A percentile compares a stretch with the other conserved stretches of the same genome.
These are phyloP conservation scores for Atta colombica DNA, from an alignment of 1,140 invertebrate species.

Conservation along the genomic window DNA sequence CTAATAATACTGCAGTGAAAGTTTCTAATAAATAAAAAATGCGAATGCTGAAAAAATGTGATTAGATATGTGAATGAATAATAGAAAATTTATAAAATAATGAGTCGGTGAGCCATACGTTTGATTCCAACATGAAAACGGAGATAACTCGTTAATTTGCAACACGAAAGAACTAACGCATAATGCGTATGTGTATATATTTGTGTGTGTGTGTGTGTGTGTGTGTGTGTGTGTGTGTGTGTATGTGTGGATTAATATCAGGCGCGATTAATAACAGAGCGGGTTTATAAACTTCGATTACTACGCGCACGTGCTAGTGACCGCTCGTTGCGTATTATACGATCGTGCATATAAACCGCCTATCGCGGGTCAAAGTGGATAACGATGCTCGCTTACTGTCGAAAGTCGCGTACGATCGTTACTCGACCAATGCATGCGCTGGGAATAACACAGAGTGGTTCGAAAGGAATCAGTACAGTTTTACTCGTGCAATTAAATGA, in stretches of 20 bases:
- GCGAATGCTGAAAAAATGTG: neutral
- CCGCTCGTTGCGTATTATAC: constrained; percentile 52
- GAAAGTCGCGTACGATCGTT: constrained; percentile 39
- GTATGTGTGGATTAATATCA: constrained; percentile 37
- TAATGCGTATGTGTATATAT: neutral
- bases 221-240: no score
- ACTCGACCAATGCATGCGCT: neutral
- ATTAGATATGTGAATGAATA: constrained; percentile 5
- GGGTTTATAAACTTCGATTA: constrained; percentile 59
- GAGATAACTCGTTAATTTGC: constrained; percentile 17
- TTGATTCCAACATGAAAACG: neutral
- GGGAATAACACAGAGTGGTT: neutral
- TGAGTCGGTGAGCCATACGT: neutral
- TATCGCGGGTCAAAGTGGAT: constrained; percentile 53
- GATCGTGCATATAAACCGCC: constrained; percentile 50
- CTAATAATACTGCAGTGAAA: neutral
- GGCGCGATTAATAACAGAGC: constrained; percentile 42
- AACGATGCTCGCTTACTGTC: constrained; percentile 57
- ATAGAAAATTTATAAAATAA: neutral
- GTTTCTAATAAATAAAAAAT: neutral
- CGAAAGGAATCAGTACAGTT: neutral
- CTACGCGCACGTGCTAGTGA: constrained; percentile 22
- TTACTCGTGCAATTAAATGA: neutral
- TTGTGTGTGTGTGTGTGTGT: neutral
- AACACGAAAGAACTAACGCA: constrained; percentile 20